Evolutionary conservation across 1,140 invertebrate species (phyloP).

Genomic region (Caenorhabditis remanei): DNA sequence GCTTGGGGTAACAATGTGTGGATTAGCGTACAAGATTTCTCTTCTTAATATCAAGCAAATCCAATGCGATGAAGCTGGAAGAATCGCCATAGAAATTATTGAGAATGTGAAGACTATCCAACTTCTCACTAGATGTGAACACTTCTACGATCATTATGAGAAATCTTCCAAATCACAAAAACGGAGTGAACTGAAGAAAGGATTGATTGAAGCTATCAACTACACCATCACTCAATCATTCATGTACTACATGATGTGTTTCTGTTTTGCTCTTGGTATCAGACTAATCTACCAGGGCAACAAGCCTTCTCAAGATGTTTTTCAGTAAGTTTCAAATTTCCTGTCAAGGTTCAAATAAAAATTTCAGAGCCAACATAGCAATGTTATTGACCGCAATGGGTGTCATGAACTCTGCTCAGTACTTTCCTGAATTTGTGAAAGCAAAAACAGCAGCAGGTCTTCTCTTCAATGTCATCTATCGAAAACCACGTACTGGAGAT

Average conservation of each 20-base stretch:
- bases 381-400: conserved; percentile 58
- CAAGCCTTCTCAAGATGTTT: conserved; percentile 46
- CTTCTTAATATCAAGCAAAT: conserved; percentile 83
- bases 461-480: conserved; percentile 79
- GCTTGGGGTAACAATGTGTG: conserved; percentile 85
- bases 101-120: conserved; percentile 86
- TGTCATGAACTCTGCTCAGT: conserved; percentile 66
- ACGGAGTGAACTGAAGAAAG: conserved; percentile 54
- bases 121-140: conserved; percentile 83
- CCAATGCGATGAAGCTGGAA: conserved; percentile 71
- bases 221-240: conserved; percentile 64
- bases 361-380: conserved; percentile 61
- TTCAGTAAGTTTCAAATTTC: neutral
- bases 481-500: conserved; percentile 78
- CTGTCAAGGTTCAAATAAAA: neutral
- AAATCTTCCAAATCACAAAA: conserved; percentile 54
- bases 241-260: conserved; percentile 67
- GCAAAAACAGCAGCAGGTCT: conserved; percentile 86
- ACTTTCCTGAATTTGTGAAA: conserved; percentile 89
- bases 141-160: conserved; percentile 79
- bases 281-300: conserved; percentile 58
- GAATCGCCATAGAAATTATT: conserved; percentile 85
- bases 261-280: conserved; percentile 64
- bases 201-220: conserved; percentile 63
- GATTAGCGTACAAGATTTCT: conserved; percentile 86